Conservation (phyloP, 2,888 invertebrate species). For the Alloscopus bannaensis region DNA sequence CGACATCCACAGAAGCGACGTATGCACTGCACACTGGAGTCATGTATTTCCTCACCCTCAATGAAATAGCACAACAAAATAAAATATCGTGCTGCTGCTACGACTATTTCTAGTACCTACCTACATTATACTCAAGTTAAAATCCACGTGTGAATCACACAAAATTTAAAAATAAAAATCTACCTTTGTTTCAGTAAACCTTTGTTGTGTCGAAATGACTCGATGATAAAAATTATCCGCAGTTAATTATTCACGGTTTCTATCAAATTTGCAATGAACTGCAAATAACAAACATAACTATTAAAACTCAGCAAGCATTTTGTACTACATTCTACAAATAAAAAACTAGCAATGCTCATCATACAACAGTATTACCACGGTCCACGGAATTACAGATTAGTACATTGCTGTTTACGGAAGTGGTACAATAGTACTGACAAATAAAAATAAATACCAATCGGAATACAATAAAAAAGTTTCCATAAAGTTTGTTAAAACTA, state of each 20-base stretch:
- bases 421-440: no score
- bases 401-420: not conserved
- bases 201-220: no score
- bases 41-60: not conserved
- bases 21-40: not conserved
- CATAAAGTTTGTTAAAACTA: not conserved
- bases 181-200: not conserved
- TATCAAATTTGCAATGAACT: no score
- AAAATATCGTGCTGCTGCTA: no score
- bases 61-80: no score
- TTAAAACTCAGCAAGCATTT: not conserved
- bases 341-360: slow-evolving; percentile 11
- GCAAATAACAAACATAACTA: not conserved
- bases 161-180: slow-evolving; percentile 1
- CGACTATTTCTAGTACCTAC: not conserved
- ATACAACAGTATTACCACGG: not conserved
- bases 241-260: no score
- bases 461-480: not conserved
- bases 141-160: not conserved
- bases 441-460: not conserved
- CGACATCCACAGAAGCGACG: not conserved
- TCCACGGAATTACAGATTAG: not conserved
- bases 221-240: no score
- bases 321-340: slow-evolving; percentile 38
- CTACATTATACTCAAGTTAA: not conserved